Base-by-base conservation (phyloP, 2,888 invertebrate genomes). In the Cantharis flavilabris region DNA sequence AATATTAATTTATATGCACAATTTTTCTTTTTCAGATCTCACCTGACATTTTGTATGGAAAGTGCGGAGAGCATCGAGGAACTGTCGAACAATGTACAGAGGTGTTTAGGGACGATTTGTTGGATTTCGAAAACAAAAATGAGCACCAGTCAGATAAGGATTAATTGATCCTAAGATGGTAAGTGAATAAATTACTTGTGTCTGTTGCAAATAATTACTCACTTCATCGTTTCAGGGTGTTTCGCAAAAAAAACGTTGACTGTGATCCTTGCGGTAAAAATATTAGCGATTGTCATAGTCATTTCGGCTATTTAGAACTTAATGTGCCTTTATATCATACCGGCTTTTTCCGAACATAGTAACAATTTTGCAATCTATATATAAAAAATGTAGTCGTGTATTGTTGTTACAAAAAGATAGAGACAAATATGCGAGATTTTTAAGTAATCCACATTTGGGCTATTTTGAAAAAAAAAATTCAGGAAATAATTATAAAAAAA, bases 271-370 rank as follows among this genome's bases (percentile, higher is more conserved):
- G 99, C 88, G 96, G 96, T 0, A 95, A 97, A 87, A 94, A 95
- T 0, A 89, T 98, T 79, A 94, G 94, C 18, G 98, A 98, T 84
- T 99, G 99, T 86, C 95, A 97, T 16, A 99, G 99, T 0, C 99
- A 99, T 89, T 99, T 95, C 88, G 99, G 99, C 0, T 98, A 96
- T 88, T 93, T 99, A 77, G 97, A 99, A 87, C 90, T 99, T 69
- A 96, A 97, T 69, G 89, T 98, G n/a, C n/a, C n/a, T n/a, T n/a
- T n/a, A n/a, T n/a, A n/a, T n/a, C n/a, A n/a, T n/a, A n/a, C n/a
- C n/a, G 73, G 99, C 99, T 0, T 98, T 99, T 99, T 88, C 92
- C 96, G 69, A 93, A 96, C 28, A 95, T 96, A 49, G 96, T 99
- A 74, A 95, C 93, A 76, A 95, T 99, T 83, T 90, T 99, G 18